Evolutionary conservation across 2,797 vertebrate genomes (phyloP).

Genomic region (Leptoclinus maculatus): DNA sequence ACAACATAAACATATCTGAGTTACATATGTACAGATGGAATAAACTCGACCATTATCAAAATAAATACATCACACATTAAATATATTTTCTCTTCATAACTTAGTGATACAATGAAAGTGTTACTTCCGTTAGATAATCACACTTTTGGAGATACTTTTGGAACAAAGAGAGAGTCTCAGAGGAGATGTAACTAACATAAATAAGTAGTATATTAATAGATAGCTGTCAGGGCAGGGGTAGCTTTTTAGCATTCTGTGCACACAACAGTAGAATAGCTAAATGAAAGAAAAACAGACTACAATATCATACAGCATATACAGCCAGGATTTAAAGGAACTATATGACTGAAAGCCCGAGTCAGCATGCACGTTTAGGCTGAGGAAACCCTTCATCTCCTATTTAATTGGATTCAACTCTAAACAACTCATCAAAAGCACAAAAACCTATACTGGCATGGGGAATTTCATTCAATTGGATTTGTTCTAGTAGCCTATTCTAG

Average conservation of each 20-base stretch:
- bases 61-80: constrained; percentile 50
- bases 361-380: constrained; percentile 75
- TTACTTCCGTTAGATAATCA: constrained; percentile 19
- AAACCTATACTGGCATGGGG: constrained; percentile 17
- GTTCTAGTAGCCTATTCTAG: constrained; percentile 37
- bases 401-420: constrained; percentile 29
- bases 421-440: constrained; percentile 59
- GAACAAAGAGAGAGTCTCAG: constrained; percentile 19
- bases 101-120: constrained; percentile 29
- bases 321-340: constrained; percentile 45
- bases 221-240: constrained; percentile 19
- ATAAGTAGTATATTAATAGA: constrained; percentile 42
- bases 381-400: constrained; percentile 9
- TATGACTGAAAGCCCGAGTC: constrained; percentile 45
- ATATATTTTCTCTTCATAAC: constrained; percentile 44
- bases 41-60: constrained; percentile 50
- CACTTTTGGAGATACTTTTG: constrained; percentile 30
- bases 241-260: constrained; percentile 60
- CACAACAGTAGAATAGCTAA: constrained; percentile 56
- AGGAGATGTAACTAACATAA: constrained; percentile 38
- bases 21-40: constrained; percentile 53
- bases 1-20: constrained; percentile 55
- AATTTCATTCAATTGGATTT: constrained; percentile 17
- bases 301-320: constrained; percentile 61
- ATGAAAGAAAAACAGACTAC: constrained; percentile 48